Evolutionary conservation across 2,113 vertebrate species (phyloP).

Genomic region (Echinops telfairi): DNA sequence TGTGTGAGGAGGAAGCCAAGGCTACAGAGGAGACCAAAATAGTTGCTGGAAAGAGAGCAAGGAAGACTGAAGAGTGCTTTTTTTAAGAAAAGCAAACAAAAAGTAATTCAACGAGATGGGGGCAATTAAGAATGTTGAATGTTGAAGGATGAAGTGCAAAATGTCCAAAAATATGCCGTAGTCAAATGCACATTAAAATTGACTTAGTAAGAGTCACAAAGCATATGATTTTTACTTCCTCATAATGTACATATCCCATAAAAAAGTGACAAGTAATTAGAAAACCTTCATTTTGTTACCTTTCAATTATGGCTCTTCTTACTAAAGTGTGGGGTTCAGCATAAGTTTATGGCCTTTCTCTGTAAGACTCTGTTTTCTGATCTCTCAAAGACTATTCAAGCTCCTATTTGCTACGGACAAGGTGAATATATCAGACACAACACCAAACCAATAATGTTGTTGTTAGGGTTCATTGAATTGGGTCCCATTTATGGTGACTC

Average conservation of each 20-base stretch:
- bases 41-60: background rate
- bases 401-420: background rate
- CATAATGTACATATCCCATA: background rate
- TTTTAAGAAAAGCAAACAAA: background rate
- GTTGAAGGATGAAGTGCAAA: background rate
- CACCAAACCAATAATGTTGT: too few species aligned
- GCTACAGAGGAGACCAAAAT: background rate
- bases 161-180: too few species aligned
- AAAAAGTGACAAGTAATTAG: background rate
- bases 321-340: background rate
- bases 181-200: background rate
- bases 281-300: background rate
- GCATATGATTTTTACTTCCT: background rate
- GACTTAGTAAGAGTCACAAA: background rate
- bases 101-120: background rate
- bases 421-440: background rate
- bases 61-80: background rate
- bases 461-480: too few species aligned
- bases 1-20: background rate
- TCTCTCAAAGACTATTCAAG: slow-evolving; percentile 16
- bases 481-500: too few species aligned
- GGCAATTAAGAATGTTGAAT: background rate
- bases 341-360: background rate
- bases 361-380: background rate
- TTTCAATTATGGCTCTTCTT: background rate